Base-by-base conservation (phyloP, 2,113 vertebrate genomes). In the Aepyceros melampus region DNA sequence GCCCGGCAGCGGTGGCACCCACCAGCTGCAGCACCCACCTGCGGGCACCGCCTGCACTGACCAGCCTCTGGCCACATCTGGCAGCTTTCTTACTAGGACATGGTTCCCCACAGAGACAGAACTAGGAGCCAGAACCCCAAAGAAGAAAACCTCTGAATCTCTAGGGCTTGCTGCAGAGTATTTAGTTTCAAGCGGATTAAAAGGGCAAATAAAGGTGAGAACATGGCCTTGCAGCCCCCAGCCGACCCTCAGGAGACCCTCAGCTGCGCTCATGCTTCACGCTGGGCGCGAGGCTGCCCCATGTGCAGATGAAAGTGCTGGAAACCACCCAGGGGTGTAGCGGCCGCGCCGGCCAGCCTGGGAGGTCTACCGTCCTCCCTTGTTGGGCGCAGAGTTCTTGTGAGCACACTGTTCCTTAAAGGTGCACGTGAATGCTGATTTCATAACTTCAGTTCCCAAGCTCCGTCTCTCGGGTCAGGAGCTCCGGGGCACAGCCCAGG, bases 1-100 rank as follows among this genome's bases (percentile, higher is more conserved):
- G 19, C 79, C 19, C 1, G 7, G 6, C 1, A 3, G 49, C 51
- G 0, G 12, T 2, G 23, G 5, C 13, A 2, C 33, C 51, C 81
- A 55, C 81, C 33, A 8, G 2, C 51, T 40, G 51, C 21, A 9
- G 21, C 33, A n/a, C 6, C 79, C 49, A 15, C 33, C 19, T 2
- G 33, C 12, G 4, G 79, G 40, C n/a, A 3, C 51, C 2, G 3
- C 31, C 47, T 23, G 49, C 11, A 1, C 31, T 36, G 21, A 36
- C 21, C 23, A 5, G n/a, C 12, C 23, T 89, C 79, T 86, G 27
- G 79, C 51, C 76, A 64, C 79, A 33, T 40, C 53, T 87, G n/a
- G 3, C 55, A 94, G 51, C 47, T 36, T 17, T 71, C 53, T 27
- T 21, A 43, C 47, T 56, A 33, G 60, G 23, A 92, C 87, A 74